Percentiles rank a stretch among this genome's conserved stretches.
phyloP scores from a whole-genome alignment of 2,888 invertebrate genomes.

The Gonocerus acuteangulatus region DNA sequence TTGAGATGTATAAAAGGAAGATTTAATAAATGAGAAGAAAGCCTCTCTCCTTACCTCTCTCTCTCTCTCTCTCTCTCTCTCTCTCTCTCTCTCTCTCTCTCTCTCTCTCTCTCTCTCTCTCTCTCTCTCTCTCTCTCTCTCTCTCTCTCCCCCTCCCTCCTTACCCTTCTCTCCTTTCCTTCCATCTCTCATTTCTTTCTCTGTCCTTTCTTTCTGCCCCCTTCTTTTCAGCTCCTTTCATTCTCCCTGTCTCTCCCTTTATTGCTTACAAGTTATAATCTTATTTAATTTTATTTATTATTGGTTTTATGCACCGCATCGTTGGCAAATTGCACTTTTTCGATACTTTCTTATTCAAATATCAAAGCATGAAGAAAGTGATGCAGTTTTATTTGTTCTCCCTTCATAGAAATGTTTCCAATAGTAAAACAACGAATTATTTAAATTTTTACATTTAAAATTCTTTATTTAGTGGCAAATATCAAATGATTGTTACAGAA shows the following conservation, averaged over 20 bases:
- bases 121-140: slow-evolving; percentile 1
- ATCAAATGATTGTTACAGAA: too few species aligned
- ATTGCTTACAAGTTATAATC: neutral
- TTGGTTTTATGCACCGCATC: too few species aligned
- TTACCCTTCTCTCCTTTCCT: neutral
- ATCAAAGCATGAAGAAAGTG: too few species aligned
- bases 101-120: slow-evolving; percentile 2
- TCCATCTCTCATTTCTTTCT: neutral
- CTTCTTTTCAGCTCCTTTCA: slow-evolving; percentile 13
- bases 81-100: neutral
- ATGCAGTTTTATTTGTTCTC: too few species aligned
- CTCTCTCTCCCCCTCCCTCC: neutral
- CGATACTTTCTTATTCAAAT: too few species aligned
- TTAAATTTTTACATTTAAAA: too few species aligned
- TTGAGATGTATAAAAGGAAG: slow-evolving; percentile 27
- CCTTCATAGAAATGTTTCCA: too few species aligned
- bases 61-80: slow-evolving; percentile 11
- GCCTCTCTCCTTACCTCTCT: neutral
- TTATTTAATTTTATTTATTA: too few species aligned
- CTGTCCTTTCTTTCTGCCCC: neutral
- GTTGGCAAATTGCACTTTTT: too few species aligned
- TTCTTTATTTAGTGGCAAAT: too few species aligned
- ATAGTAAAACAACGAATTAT: too few species aligned
- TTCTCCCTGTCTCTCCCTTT: slow-evolving; percentile 1
- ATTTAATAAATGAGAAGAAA: slow-evolving; percentile 26